These are phyloP conservation scores for Leucoma salicis DNA, from an alignment of 2,888 invertebrate genomes.

Conservation along the genomic window DNA sequence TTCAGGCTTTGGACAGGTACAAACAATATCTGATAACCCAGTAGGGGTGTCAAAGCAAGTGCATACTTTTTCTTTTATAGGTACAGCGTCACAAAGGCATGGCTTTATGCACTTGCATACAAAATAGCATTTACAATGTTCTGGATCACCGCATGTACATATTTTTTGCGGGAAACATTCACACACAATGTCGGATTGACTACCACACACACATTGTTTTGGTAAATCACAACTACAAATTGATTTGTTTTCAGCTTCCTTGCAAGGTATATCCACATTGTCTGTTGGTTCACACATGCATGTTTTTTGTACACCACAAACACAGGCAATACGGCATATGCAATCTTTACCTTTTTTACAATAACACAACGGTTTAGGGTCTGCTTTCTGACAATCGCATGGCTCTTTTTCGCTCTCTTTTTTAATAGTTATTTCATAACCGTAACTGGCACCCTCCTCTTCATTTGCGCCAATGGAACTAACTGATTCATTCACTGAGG, in stretches of 20 bases:
- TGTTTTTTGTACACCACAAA: constrained; percentile 51
- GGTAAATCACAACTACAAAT: constrained; percentile 51
- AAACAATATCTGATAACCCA: constrained; percentile 32
- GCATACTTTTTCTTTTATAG: constrained; percentile 43
- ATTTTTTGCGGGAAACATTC: constrained; percentile 48
- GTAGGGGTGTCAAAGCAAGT: constrained; percentile 46
- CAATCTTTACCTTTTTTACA: constrained; percentile 58
- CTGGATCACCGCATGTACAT: constrained; percentile 60
- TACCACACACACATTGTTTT: constrained; percentile 50
- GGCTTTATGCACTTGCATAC: constrained; percentile 57
- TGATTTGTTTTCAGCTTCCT: constrained; percentile 43
- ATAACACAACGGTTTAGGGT: constrained; percentile 42
- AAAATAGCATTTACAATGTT: constrained; percentile 58
- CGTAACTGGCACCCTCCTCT: constrained; percentile 17
- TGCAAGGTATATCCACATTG: constrained; percentile 38
- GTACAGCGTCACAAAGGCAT: constrained; percentile 55
- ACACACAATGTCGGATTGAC: constrained; percentile 34
- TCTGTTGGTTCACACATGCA: constrained; percentile 57
- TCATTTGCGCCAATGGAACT: constrained; percentile 1
- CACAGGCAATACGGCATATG: constrained; percentile 49
- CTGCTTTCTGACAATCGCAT: constrained; percentile 58
- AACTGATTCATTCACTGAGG: constrained; percentile 5
- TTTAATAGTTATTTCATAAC: background rate
- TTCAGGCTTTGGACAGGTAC: constrained; percentile 45
- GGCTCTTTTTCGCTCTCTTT: constrained; percentile 31